phyloP scores from a whole-genome alignment of 53 echinoderm and acorn worm genomes.

The Holothuria scabra region DNA sequence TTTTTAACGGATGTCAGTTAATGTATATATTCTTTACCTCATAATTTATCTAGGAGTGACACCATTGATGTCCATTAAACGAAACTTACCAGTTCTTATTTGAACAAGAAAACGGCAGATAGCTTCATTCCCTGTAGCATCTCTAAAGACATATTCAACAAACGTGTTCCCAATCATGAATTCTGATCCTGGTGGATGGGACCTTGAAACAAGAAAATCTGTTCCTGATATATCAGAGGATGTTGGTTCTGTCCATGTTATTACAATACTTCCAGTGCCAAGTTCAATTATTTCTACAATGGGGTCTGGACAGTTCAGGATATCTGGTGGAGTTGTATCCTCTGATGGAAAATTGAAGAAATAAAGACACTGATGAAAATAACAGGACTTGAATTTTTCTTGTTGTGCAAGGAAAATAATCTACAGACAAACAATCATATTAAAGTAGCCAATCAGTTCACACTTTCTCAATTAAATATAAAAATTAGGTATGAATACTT shows the following conservation, averaged over 20 bases:
- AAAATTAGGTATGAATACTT: too few relatives aligned
- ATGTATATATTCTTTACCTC: too few relatives aligned
- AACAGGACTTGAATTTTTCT: too few relatives aligned
- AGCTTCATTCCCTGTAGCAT: slow-evolving; percentile 50
- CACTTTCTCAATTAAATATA: too few relatives aligned
- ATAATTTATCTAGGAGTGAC: too few relatives aligned
- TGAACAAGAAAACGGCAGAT: slow-evolving; percentile 60
- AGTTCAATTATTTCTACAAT: slow-evolving; percentile 38
- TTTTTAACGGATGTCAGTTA: too few relatives aligned
- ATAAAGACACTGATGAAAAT: neutral
- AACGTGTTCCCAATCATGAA: slow-evolving; percentile 56
- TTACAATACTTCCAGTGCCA: slow-evolving; percentile 18
- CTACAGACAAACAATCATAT: too few relatives aligned
- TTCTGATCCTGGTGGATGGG: slow-evolving; percentile 30
- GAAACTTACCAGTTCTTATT: slow-evolving; percentile 49
- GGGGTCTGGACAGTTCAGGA: slow-evolving; percentile 60
- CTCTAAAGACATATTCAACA: slow-evolving; percentile 61
- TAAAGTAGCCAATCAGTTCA: too few relatives aligned
- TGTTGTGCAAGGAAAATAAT: too few relatives aligned
- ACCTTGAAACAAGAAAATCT: slow-evolving; percentile 12
- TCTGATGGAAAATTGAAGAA: slow-evolving; percentile 40
- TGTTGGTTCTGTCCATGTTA: slow-evolving; percentile 40
- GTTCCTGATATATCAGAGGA: slow-evolving; percentile 53
- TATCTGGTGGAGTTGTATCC: slow-evolving; percentile 59
- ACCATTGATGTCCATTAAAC: too few relatives aligned